Evolutionary conservation across 2,888 invertebrate species (phyloP), one percentile per base, ranked within the genome.

Genomic region (Rhorus exstirpatorius): DNA sequence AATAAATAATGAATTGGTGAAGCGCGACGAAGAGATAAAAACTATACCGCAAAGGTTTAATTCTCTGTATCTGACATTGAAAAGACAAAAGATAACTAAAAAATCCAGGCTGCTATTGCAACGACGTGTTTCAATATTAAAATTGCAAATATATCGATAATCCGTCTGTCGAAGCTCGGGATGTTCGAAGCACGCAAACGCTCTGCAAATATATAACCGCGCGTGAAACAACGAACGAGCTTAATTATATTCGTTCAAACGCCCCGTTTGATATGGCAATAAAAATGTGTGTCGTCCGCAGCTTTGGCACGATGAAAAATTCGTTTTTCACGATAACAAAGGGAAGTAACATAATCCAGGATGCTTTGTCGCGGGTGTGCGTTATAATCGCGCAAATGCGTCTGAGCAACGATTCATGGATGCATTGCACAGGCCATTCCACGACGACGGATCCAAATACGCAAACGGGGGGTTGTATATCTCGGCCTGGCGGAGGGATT

Each of bases 401-500:
- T 51, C 60, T 14, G n/a, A 63, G 74, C 61, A 46, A 63, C 68
- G 35, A 75, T 80, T 53, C 53, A 53, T 53, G 46, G 19, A 19
- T n/a, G 44, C 14, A 63, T 61, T 24, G 31, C 31, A 55, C 17
- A 24, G 14, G n/a, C 14, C 46, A 75, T 38, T 24, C 41, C 19
- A 14, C 55, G 53, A 35, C 63, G 63, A 60, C 44, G 75, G 41
- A 68, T 38, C 51, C 75, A 58, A 49, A 44, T 35, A 63, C 60
- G 70, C 70, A 55, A 60, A 55, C 61, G 10, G 74, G 19, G 74
- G 74, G 71, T 65, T 81, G 68, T 75, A 75, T 84, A 79, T 71
- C 61, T 83, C 83, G 83, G 81, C 71, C 79, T 72, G 79, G 74
- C 17, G 46, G 60, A 58, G 79, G 85, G 81, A 86, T 86, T 79